Percentiles rank a stretch among this genome's conserved stretches.
Conservation (phyloP, 2,113 vertebrate genomes). For the Campylorhamphus procurvoides region DNA sequence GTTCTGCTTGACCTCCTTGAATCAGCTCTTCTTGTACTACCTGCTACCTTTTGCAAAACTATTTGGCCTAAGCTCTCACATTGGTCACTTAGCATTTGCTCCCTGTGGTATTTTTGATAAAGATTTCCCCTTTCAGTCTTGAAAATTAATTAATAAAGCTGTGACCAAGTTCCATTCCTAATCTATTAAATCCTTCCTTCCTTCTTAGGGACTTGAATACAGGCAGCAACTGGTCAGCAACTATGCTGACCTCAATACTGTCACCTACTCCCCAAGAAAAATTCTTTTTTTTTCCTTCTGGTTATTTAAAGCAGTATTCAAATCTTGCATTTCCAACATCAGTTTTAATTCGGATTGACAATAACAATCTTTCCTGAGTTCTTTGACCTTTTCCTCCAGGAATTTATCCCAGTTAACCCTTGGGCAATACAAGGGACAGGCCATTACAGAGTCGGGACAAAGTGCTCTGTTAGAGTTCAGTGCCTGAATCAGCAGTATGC, state of each 20-base stretch:
- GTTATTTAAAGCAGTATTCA: background rate
- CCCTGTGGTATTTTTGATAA: background rate
- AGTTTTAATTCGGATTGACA: conserved; percentile 21
- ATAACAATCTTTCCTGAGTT: conserved; percentile 46
- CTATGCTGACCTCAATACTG: background rate
- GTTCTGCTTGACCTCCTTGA: background rate
- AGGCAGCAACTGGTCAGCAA: background rate
- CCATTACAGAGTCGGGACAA: conserved; percentile 22
- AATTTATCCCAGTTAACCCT: background rate
- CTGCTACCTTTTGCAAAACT: background rate
- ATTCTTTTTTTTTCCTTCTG: background rate
- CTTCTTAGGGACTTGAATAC: background rate
- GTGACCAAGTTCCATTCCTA: background rate
- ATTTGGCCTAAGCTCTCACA: background rate
- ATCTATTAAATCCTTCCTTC: background rate
- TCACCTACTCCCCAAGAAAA: background rate
- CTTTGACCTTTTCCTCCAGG: conserved; percentile 10
- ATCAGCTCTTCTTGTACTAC: background rate
- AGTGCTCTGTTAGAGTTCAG: background rate
- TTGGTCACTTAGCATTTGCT: background rate
- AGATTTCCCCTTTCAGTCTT: background rate
- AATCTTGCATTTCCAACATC: background rate
- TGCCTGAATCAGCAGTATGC: conserved; percentile 63
- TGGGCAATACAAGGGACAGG: background rate
- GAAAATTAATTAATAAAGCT: background rate